phyloP scores from a whole-genome alignment of 2,888 invertebrate species.

The Leptopterna dolabrata region DNA sequence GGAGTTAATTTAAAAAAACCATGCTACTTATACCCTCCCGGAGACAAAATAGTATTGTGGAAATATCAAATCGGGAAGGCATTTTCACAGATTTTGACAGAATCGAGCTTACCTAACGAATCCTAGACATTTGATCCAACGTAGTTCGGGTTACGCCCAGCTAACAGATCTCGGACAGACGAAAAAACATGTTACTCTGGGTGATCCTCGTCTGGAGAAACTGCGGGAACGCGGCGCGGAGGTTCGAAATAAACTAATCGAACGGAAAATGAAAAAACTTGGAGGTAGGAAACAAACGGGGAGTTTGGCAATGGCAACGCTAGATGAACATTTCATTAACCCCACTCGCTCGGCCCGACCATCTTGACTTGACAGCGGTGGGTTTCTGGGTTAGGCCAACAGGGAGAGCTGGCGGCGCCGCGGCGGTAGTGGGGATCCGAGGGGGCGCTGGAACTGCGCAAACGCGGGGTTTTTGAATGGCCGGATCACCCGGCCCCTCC shows the following conservation, averaged over 20 bases:
- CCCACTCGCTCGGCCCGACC: constrained; percentile 43
- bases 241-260: constrained; percentile 17
- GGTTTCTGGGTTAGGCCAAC: neutral
- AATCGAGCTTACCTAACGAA: constrained; percentile 30
- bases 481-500: neutral
- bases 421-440: neutral
- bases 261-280: constrained; percentile 7
- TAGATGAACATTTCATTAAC: constrained; percentile 52
- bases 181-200: neutral
- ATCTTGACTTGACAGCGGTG: constrained; percentile 30
- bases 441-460: neutral
- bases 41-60: neutral
- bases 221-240: neutral
- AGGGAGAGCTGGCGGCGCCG: neutral
- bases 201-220: neutral
- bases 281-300: constrained; percentile 43
- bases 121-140: constrained; percentile 46
- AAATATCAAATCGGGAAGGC: too few species aligned
- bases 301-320: constrained; percentile 39
- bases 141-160: constrained; percentile 48
- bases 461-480: constrained; percentile 5
- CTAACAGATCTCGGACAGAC: neutral
- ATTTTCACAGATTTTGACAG: neutral
- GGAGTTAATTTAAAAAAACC: neutral
- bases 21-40: neutral